Evolutionary conservation across 2,888 invertebrate species (phyloP).

Genomic region (Hydraecia micacea): DNA sequence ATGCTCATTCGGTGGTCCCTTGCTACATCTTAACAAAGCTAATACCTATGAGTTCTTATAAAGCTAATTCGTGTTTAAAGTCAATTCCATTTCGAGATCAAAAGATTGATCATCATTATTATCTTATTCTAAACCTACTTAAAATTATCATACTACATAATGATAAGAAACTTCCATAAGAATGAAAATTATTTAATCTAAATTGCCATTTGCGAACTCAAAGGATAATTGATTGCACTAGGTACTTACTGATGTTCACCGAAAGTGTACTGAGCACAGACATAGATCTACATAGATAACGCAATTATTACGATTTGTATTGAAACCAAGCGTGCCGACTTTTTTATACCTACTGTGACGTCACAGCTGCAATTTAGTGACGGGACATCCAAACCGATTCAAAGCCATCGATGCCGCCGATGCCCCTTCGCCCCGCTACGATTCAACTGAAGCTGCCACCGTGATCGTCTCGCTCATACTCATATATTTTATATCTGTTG

Average conservation of each 20-base stretch:
- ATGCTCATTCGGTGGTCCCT: slow-evolving; percentile 61
- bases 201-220: slow-evolving; percentile 4
- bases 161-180: slow-evolving; percentile 5
- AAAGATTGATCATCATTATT: slow-evolving; percentile 40
- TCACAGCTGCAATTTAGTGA: too few relatives aligned
- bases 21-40: slow-evolving; percentile 51
- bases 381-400: too few relatives aligned
- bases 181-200: slow-evolving; percentile 2
- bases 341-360: too few relatives aligned
- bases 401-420: too few relatives aligned
- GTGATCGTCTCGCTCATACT: too few relatives aligned
- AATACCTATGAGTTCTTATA: slow-evolving; percentile 33
- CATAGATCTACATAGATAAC: too few relatives aligned
- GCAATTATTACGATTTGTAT: too few relatives aligned
- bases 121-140: slow-evolving; percentile 31
- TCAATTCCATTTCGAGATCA: slow-evolving; percentile 65
- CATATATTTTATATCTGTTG: too few relatives aligned
- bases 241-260: not conserved
- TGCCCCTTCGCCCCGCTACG: too few relatives aligned
- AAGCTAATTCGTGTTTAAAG: slow-evolving; percentile 52
- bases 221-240: not conserved
- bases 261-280: not conserved
- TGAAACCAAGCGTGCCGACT: too few relatives aligned
- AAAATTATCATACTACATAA: slow-evolving; percentile 23
- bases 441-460: too few relatives aligned